Conservation (phyloP, 2,113 vertebrate species). For the Ifrita kowaldi region DNA sequence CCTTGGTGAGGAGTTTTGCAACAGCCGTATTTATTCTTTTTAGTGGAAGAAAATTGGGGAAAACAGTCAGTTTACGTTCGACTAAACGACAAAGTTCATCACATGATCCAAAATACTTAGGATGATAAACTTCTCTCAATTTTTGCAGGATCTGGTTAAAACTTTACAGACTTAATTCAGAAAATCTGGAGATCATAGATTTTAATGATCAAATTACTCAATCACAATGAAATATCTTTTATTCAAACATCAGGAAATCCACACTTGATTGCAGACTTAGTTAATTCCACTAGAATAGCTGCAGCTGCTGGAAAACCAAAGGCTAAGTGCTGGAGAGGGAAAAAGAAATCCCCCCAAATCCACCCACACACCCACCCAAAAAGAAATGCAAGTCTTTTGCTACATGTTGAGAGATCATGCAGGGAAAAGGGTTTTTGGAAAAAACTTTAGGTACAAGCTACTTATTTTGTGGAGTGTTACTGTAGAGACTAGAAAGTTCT, state of each 20-base stretch:
- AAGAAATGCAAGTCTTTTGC: neutral
- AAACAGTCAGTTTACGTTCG: neutral
- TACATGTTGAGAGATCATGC: neutral
- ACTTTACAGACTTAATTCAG: constrained; percentile 43
- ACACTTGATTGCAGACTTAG: constrained; percentile 28
- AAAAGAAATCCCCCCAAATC: neutral
- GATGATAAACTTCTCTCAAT: neutral
- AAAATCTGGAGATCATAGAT: constrained; percentile 20
- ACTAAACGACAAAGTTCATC: constrained; percentile 11
- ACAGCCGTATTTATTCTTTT: neutral
- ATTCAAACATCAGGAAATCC: constrained; percentile 29
- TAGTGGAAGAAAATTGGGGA: neutral
- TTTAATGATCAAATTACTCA: constrained; percentile 37
- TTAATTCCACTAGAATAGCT: constrained; percentile 12
- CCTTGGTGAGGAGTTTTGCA: neutral
- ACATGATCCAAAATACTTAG: constrained; percentile 31
- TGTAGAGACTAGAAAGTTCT: neutral
- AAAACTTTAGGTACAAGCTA: neutral
- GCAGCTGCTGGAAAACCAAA: constrained; percentile 35
- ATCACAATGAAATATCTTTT: constrained; percentile 25
- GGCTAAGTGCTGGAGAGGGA: neutral
- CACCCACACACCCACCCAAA: neutral
- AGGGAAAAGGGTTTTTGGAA: neutral
- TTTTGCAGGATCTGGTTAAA: constrained; percentile 22
- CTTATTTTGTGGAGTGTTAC: neutral